Conservation (phyloP, 2,797 vertebrate species). For the Glossophaga mutica region DNA sequence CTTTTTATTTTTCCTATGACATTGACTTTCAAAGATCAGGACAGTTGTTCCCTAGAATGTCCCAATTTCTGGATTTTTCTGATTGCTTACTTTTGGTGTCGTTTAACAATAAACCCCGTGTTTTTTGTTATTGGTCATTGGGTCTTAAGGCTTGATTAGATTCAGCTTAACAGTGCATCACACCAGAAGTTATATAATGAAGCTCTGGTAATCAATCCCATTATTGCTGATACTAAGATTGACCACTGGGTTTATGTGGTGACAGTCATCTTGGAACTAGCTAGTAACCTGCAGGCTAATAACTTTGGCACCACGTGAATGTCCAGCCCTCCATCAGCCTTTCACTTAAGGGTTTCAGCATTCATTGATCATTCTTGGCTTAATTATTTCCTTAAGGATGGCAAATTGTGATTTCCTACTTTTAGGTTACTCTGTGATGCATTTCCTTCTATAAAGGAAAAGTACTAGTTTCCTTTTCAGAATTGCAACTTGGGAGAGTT, state of each 20-base stretch:
- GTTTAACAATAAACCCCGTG: neutral
- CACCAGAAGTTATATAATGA: neutral
- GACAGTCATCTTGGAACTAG: neutral
- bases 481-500: neutral
- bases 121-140: neutral
- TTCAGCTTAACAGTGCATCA: neutral
- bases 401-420: neutral
- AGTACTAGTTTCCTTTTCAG: neutral
- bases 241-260: neutral
- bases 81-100: neutral
- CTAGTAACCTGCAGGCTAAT: neutral
- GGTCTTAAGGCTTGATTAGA: neutral
- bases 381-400: neutral
- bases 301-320: neutral
- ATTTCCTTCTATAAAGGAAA: neutral
- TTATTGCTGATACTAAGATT: neutral
- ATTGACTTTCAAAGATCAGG: neutral
- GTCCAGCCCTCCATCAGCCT: neutral
- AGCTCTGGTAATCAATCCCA: neutral
- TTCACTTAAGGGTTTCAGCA: neutral
- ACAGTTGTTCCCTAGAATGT: neutral
- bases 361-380: neutral
- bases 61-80: slow-evolving; percentile 1
- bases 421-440: neutral
- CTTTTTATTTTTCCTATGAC: neutral